Conservation (phyloP, 2,113 vertebrate genomes). For the Mormyrus iriodes region DNA sequence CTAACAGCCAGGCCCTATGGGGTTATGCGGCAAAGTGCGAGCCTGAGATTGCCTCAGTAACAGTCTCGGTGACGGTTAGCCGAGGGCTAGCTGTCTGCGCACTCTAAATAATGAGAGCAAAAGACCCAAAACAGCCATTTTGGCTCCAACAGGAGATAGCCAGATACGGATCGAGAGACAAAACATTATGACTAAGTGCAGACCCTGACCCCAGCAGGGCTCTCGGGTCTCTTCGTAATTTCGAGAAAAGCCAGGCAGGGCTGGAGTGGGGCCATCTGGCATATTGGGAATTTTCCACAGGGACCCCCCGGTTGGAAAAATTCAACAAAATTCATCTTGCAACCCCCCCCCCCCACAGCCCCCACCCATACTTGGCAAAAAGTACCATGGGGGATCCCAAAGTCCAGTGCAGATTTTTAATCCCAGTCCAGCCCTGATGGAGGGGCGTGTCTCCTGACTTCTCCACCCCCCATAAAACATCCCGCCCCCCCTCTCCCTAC, state of each 20-base stretch:
- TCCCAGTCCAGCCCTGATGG: not conserved
- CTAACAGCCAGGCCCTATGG: not conserved
- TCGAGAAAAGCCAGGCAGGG: not conserved
- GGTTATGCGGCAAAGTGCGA: not conserved
- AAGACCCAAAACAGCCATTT: not conserved
- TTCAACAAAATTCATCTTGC: not conserved
- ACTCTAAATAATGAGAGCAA: not conserved
- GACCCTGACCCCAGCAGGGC: not conserved
- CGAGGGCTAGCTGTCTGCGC: not conserved
- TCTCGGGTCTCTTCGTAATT: not conserved
- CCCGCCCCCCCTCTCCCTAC: not conserved
- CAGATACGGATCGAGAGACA: not conserved
- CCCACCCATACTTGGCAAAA: not conserved
- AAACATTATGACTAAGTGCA: not conserved
- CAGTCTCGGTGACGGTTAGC: not conserved
- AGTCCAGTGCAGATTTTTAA: not conserved
- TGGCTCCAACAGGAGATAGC: not conserved
- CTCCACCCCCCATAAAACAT: not conserved
- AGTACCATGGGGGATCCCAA: not conserved
- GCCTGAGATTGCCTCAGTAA: not conserved
- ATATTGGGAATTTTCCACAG: not conserved
- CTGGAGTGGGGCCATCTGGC: not conserved
- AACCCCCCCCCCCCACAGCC: too few species aligned
- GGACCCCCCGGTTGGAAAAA: not conserved
- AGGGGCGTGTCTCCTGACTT: not conserved